These are phyloP conservation scores for Xestia sexstrigata DNA, from an alignment of 2,888 invertebrate genomes.

Conservation along the genomic window DNA sequence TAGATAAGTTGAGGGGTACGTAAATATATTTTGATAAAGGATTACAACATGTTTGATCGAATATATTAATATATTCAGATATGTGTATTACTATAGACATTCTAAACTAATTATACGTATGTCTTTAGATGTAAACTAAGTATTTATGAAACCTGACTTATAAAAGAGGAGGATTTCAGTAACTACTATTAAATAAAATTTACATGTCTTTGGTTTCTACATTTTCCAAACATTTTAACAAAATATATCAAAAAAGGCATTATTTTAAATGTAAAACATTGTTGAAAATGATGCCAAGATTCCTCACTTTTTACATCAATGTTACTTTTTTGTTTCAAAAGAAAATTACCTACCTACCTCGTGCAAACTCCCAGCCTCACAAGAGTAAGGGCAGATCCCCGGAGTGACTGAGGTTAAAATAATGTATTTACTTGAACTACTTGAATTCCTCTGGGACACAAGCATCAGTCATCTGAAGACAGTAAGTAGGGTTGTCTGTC, in stretches of 20 bases:
- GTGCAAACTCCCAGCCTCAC: conserved; percentile 13
- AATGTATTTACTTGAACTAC: conserved; percentile 63
- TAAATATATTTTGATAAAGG: conserved; percentile 13
- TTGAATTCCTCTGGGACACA: conserved; percentile 46
- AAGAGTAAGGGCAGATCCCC: conserved; percentile 21
- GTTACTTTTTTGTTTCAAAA: conserved; percentile 24
- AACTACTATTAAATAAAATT: not conserved
- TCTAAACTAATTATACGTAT: not conserved
- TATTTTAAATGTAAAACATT: not conserved
- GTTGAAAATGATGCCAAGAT: not conserved
- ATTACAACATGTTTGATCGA: not conserved
- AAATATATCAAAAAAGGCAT: not conserved
- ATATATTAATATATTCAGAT: not conserved
- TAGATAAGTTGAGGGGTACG: not conserved
- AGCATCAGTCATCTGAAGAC: conserved; percentile 57
- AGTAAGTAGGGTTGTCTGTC: conserved; percentile 49
- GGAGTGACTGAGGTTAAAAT: conserved; percentile 61
- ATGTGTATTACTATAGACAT: not conserved
- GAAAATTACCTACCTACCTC: conserved; percentile 15
- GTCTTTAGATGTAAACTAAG: not conserved
- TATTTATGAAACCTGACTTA: too few relatives aligned
- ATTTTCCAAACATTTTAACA: not conserved
- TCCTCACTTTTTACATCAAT: not conserved
- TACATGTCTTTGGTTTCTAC: not conserved
- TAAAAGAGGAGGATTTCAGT: not conserved